Evolutionary conservation across 2,888 invertebrate genomes (phyloP).

Genomic region (Meloe dianella): DNA sequence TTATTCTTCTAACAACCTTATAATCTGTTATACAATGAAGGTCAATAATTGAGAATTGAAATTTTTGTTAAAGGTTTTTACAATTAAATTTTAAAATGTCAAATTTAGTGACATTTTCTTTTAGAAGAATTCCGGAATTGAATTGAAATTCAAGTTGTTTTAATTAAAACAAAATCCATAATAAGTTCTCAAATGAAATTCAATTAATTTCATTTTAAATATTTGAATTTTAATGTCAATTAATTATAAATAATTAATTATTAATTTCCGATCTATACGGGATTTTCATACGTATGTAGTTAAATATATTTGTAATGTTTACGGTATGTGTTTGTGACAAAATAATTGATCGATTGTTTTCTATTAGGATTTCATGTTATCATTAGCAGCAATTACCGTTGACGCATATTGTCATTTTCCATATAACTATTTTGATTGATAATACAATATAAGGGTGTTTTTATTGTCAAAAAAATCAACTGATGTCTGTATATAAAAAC

Average conservation of each 20-base stretch:
- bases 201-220: slow-evolving; percentile 15
- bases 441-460: slow-evolving; percentile 12
- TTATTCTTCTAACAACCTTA: too few relatives aligned
- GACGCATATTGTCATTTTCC: slow-evolving; percentile 31
- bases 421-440: slow-evolving; percentile 23
- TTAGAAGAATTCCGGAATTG: background rate
- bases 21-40: background rate
- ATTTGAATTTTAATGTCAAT: slow-evolving; percentile 10
- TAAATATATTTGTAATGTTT: background rate
- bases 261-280: background rate
- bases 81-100: slow-evolving; percentile 14
- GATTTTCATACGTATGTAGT: background rate
- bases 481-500: slow-evolving; percentile 15
- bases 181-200: slow-evolving; percentile 19
- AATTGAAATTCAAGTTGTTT: slow-evolving; percentile 16
- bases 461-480: slow-evolving; percentile 11
- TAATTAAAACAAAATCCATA: slow-evolving; percentile 22
- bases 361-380: slow-evolving; percentile 30
- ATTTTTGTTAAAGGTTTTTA: slow-evolving; percentile 8
- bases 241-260: background rate
- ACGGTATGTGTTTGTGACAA: slow-evolving; percentile 25
- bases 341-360: slow-evolving; percentile 34
- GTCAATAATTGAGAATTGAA: background rate
- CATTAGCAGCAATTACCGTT: slow-evolving; percentile 29
- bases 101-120: slow-evolving; percentile 14